phyloP scores from a whole-genome alignment of 1,140 invertebrate species.

The Tribolium madens region DNA sequence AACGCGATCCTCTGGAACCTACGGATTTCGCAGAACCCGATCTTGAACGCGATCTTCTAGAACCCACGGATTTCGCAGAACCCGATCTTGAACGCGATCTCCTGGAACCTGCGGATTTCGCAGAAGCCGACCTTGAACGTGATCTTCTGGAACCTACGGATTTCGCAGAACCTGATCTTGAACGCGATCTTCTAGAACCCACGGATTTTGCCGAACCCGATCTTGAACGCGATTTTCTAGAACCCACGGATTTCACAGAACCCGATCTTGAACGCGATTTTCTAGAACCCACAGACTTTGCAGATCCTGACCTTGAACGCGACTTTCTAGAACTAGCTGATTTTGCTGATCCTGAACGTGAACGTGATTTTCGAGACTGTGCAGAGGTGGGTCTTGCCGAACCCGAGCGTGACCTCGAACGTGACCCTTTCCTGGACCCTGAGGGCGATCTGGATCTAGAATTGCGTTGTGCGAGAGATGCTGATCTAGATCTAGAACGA shows the following conservation, averaged over 20 bases:
- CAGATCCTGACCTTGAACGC: constrained; percentile 52
- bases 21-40: constrained; percentile 59
- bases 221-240: constrained; percentile 54
- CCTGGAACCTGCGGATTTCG: constrained; percentile 26
- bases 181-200: constrained; percentile 58
- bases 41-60: constrained; percentile 60
- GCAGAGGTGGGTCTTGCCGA: constrained; percentile 57
- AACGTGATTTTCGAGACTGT: constrained; percentile 42
- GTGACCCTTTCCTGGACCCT: constrained; percentile 57
- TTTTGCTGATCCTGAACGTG: constrained; percentile 56
- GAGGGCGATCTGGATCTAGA: constrained; percentile 15
- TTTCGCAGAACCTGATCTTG: constrained; percentile 61
- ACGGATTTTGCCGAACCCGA: constrained; percentile 51
- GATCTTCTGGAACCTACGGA: constrained; percentile 49
- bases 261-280: constrained; percentile 61
- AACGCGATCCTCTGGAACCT: constrained; percentile 48
- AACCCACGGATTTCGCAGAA: constrained; percentile 51
- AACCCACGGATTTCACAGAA: constrained; percentile 52
- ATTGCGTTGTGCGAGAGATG: constrained; percentile 33
- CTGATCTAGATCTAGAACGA: constrained; percentile 53
- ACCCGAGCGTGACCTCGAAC: constrained; percentile 59
- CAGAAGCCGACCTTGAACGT: constrained; percentile 54
- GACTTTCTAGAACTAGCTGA: neutral
- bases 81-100: constrained; percentile 43
- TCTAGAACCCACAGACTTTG: constrained; percentile 52